These are phyloP conservation scores for Pediacus dermestoides DNA, from an alignment of 2,888 invertebrate species.

Conservation along the genomic window DNA sequence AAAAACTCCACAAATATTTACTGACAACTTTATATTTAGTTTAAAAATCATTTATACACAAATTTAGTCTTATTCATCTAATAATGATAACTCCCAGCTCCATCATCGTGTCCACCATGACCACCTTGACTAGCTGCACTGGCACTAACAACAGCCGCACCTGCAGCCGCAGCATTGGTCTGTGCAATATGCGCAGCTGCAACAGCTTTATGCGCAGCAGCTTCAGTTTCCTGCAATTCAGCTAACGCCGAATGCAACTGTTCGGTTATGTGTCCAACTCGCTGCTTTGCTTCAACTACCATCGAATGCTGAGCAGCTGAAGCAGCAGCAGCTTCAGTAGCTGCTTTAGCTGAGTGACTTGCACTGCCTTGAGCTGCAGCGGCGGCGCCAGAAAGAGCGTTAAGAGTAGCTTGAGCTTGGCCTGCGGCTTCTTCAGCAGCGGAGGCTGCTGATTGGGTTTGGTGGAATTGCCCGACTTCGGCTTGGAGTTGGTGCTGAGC, in stretches of 20 bases:
- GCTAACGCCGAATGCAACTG: conserved; percentile 62
- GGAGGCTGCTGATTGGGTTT: conserved; percentile 63
- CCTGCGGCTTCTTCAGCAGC: conserved; percentile 65
- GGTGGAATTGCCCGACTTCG: conserved; percentile 65
- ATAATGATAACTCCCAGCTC: background rate
- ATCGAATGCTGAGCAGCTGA: conserved; percentile 69
- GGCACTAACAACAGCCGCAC: conserved; percentile 43
- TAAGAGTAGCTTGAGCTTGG: conserved; percentile 62
- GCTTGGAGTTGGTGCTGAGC: conserved; percentile 62
- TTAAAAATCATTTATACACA: too few relatives aligned
- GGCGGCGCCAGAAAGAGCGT: conserved; percentile 69
- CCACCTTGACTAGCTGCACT: background rate
- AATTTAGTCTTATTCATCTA: conserved; percentile 1
- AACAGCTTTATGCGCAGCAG: conserved; percentile 62
- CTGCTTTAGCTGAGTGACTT: conserved; percentile 65
- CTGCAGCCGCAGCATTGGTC: conserved; percentile 67
- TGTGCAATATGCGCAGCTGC: conserved; percentile 66
- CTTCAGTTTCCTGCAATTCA: conserved; percentile 67
- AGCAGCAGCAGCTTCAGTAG: conserved; percentile 65
- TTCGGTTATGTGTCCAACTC: conserved; percentile 60
- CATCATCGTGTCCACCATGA: conserved; percentile 1
- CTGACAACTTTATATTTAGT: too few relatives aligned
- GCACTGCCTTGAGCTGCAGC: conserved; percentile 53
- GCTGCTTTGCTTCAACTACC: conserved; percentile 66
- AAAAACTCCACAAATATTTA: too few relatives aligned